A percentile compares a stretch with the other conserved stretches of the same genome.
phyloP scores from a whole-genome alignment of 2,888 invertebrate species.

The Tinea pellionella region DNA sequence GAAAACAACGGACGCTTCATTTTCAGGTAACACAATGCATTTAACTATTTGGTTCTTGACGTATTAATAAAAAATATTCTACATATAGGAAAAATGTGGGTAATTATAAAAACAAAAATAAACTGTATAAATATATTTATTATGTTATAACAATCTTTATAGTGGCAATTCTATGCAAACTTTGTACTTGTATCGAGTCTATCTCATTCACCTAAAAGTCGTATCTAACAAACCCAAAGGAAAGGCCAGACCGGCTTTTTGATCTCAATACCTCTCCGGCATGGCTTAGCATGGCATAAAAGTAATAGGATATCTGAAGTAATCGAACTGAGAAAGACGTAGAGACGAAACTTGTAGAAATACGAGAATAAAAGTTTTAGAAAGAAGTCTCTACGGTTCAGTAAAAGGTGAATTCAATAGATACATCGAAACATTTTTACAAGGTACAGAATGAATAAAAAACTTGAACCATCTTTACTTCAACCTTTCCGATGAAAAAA shows the following conservation, averaged over 20 bases:
- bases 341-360: neutral
- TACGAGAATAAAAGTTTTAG: neutral
- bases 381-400: too few relatives aligned
- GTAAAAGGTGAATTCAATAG: too few relatives aligned
- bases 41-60: neutral
- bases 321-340: neutral
- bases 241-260: neutral
- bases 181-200: neutral
- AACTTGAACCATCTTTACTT: too few relatives aligned
- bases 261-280: neutral
- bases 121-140: neutral
- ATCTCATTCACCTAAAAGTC: neutral
- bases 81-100: too few relatives aligned
- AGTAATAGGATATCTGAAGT: neutral
- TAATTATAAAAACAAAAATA: too few relatives aligned
- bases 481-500: too few relatives aligned
- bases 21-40: neutral
- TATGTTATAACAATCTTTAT: neutral
- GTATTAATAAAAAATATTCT: neutral
- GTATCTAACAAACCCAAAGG: neutral
- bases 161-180: neutral
- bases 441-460: too few relatives aligned
- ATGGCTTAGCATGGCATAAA: neutral
- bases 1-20: neutral
- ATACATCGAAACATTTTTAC: too few relatives aligned